phyloP scores from a whole-genome alignment of 2,797 vertebrate genomes.

The Anguilla marmorata region DNA sequence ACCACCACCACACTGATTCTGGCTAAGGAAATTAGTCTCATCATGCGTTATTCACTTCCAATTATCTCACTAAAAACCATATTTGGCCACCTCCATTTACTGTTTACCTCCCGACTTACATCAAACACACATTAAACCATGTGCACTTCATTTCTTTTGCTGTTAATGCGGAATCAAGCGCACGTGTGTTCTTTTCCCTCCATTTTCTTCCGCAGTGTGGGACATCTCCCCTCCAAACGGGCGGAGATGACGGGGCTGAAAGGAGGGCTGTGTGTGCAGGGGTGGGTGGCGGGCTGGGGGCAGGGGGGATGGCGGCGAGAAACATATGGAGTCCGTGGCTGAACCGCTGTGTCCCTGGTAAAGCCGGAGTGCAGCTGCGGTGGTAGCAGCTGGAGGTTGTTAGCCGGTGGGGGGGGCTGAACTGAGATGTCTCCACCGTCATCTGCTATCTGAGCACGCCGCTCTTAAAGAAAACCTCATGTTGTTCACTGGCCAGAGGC shows the following conservation, averaged over 20 bases:
- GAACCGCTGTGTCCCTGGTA: conserved; percentile 38
- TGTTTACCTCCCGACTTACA: not conserved
- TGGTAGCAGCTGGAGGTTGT: conserved; percentile 57
- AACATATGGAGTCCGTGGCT: conserved; percentile 39
- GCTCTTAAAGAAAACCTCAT: not conserved
- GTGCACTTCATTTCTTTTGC: not conserved
- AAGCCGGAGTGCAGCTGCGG: conserved; percentile 34
- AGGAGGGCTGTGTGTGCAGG: not conserved
- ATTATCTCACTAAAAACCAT: not conserved
- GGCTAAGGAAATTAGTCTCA: not conserved
- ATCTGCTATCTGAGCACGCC: not conserved
- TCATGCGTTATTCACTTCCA: not conserved
- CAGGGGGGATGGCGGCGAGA: conserved; percentile 22
- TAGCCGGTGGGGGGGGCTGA: conserved; percentile 39
- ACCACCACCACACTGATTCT: not conserved
- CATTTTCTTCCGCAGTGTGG: not conserved
- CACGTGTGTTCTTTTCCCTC: not conserved
- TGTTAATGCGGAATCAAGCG: not conserved
- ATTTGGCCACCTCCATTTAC: not conserved
- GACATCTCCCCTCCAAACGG: not conserved
- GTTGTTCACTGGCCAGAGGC: not conserved
- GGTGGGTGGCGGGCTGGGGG: not conserved
- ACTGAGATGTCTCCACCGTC: not conserved
- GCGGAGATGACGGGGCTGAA: not conserved
- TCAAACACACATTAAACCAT: not conserved